These are phyloP conservation scores for Agrochola litura DNA, from an alignment of 2,888 invertebrate species.

Conservation along the genomic window DNA sequence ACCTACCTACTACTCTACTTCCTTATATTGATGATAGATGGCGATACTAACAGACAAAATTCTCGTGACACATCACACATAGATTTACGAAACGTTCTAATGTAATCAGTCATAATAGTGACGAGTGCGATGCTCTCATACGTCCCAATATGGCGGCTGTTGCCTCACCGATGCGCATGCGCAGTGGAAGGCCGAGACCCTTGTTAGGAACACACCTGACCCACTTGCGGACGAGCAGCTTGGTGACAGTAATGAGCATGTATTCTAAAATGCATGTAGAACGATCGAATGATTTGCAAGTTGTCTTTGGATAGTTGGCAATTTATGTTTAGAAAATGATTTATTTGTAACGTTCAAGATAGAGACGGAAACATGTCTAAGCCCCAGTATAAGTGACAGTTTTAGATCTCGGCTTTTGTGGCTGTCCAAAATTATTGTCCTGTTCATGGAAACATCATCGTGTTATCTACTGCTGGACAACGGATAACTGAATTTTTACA, in stretches of 20 bases:
- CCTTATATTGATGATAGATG: constrained; percentile 13
- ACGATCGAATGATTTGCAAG: constrained; percentile 1
- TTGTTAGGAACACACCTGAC: constrained; percentile 54
- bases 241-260: constrained; percentile 4
- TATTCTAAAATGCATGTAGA: constrained; percentile 10
- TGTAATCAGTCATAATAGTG: constrained; percentile 29
- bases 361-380: neutral
- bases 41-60: constrained; percentile 9
- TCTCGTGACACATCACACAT: neutral
- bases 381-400: neutral
- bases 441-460: neutral
- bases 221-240: constrained; percentile 28
- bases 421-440: neutral
- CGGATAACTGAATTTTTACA: neutral
- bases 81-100: constrained; percentile 28
- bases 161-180: constrained; percentile 40
- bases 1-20: too few species aligned
- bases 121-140: constrained; percentile 42
- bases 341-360: neutral
- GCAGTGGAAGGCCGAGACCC: constrained; percentile 46
- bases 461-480: too few species aligned
- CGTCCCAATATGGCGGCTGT: constrained; percentile 43
- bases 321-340: neutral
- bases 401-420: neutral
- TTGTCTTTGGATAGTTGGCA: neutral